A percentile compares a stretch with the other conserved stretches of the same genome.
Conservation (phyloP, 2,888 invertebrate genomes). For the Diabrotica balteata region DNA sequence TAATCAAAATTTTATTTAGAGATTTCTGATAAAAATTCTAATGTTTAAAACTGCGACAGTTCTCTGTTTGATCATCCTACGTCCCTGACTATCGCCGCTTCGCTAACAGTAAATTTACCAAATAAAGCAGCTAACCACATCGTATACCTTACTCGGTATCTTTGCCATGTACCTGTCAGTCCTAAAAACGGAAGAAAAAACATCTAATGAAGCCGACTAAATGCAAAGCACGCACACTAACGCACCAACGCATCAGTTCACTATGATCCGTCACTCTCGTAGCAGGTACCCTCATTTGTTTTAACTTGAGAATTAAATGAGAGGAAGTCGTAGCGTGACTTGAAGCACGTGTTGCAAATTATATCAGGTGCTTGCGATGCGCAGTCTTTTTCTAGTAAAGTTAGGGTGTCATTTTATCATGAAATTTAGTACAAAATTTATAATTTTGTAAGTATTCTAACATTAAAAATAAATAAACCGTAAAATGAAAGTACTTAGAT, state of each 20-base stretch:
- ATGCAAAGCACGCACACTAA: slow-evolving; percentile 32
- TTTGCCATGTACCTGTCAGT: slow-evolving; percentile 13
- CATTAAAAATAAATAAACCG: too few species aligned
- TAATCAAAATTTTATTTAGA: too few species aligned
- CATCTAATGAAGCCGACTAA: slow-evolving; percentile 20
- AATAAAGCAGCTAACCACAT: slow-evolving; percentile 6
- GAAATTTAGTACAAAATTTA: too few species aligned
- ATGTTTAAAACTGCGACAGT: too few species aligned
- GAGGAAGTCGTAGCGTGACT: slow-evolving; percentile 36
- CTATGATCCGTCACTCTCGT: slow-evolving; percentile 5
- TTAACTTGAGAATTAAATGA: slow-evolving; percentile 8
- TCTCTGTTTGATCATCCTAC: too few species aligned
- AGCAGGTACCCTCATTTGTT: slow-evolving; percentile 11
- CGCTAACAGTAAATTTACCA: slow-evolving; percentile 24
- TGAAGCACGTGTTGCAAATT: slow-evolving; percentile 39
- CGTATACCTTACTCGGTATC: too few species aligned
- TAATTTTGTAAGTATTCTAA: too few species aligned
- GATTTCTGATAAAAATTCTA: too few species aligned
- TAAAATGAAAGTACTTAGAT: too few species aligned
- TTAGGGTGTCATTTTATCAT: too few species aligned
- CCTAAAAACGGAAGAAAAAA: slow-evolving; percentile 20
- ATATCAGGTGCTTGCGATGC: background rate
- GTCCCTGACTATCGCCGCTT: background rate
- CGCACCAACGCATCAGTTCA: slow-evolving; percentile 28
- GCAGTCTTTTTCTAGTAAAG: too few species aligned